Evolutionary conservation across 2,888 invertebrate species (phyloP).

Genomic region (Itoplectis maculator): DNA sequence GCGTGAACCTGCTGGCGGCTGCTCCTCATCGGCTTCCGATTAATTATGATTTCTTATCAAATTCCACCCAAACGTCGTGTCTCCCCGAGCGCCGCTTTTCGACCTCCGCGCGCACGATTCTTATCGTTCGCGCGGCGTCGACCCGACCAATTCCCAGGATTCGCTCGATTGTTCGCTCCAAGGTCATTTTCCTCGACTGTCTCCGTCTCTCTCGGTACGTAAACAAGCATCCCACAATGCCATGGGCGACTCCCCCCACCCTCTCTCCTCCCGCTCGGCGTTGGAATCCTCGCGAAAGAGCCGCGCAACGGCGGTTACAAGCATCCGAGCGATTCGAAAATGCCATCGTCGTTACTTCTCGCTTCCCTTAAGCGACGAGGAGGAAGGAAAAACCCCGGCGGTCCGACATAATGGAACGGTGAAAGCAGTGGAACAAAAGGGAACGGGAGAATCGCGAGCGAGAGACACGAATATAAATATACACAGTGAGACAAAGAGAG

Average conservation of each 20-base stretch:
- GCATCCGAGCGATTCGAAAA: constrained; percentile 70
- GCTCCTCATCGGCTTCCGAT: constrained; percentile 3
- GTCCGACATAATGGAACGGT: constrained; percentile 17
- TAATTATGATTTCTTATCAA: constrained; percentile 39
- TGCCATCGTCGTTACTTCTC: constrained; percentile 71
- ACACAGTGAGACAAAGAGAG: constrained; percentile 4
- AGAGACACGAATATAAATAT: not conserved
- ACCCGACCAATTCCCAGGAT: constrained; percentile 1
- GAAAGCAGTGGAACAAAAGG: constrained; percentile 40
- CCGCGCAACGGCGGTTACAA: constrained; percentile 34
- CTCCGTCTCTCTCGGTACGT: not conserved
- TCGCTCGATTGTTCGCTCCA: constrained; percentile 7
- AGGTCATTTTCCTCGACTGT: not conserved
- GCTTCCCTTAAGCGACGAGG: constrained; percentile 57
- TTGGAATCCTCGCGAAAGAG: constrained; percentile 59
- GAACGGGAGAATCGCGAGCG: constrained; percentile 37
- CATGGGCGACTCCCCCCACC: not conserved
- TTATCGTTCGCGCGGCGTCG: not conserved
- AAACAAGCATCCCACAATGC: not conserved
- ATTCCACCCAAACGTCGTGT: not conserved
- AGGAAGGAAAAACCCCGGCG: constrained; percentile 35
- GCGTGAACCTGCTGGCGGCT: not conserved
- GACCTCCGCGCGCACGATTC: constrained; percentile 3
- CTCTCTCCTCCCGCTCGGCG: not conserved
- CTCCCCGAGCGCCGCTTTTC: not conserved